Base-by-base conservation (phyloP, 2,888 invertebrate species). In the Danaus chrysippus region DNA sequence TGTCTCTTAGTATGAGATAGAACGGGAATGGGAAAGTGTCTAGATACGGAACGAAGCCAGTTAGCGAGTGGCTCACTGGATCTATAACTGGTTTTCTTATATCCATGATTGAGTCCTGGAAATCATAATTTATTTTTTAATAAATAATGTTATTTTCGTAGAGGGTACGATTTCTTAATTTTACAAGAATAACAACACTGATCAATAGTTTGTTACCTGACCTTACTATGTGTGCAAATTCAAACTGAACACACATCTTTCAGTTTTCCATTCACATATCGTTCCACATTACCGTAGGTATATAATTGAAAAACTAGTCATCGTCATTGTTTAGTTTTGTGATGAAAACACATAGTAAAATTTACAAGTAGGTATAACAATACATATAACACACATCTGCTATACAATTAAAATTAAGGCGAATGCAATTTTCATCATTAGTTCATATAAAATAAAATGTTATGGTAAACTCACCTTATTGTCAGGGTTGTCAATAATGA, bases 11-110 rank as follows among this genome's bases (percentile, higher is more conserved):
- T 74, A 99, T 96, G 56, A 99, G 93, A 84, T 99, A 99, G 91
- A 97, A 99, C 0, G 99, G 98, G 84, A 99, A 99, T 0, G 99
- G 99, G 86, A 99, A 99, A 56, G 93, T 93, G 76, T 99, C 98
- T 92, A 99, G 94, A 82, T 99, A 99, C 0, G 95, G 93, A 71
- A 92, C 92, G 70, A 97, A 94, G 54, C 91, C 91, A 9, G 92
- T 76, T 23, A 92, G 75, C 72, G 92, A 90, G 54, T 88, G 86
- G 52, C 90, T 90, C 3, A 91, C 91, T 44, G 89, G 92, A 70
- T 92, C 91, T 78, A 96, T 95, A 15, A 95, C 83, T 0, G 97
- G 96, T 73, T 95, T 94, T 68, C 95, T 93, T 73, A 98, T 96
- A 80, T 99, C 89, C 87, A 89, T 89, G 96, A 99, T 96, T 0